Evolutionary conservation across 2,113 vertebrate species (phyloP).

Genomic region (Eira barbara): DNA sequence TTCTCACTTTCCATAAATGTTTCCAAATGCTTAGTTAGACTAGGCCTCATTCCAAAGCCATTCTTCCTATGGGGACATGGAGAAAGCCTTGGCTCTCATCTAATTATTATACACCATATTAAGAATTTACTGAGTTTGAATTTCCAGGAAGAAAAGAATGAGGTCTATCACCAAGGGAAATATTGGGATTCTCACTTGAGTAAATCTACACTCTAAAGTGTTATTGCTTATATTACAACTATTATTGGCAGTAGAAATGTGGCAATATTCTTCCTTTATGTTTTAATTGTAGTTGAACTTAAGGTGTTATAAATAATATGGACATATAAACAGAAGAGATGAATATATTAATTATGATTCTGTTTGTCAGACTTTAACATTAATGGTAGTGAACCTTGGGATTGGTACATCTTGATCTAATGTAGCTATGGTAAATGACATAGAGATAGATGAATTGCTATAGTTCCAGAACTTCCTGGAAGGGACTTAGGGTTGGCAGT

Average conservation of each 20-base stretch:
- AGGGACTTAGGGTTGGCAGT: neutral
- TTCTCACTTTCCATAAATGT: neutral
- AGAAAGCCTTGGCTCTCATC: neutral
- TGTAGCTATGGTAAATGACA: neutral
- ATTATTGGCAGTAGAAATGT: neutral
- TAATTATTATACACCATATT: neutral
- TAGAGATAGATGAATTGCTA: neutral
- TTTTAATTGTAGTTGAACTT: conserved; percentile 12
- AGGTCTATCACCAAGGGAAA: neutral
- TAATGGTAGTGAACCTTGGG: neutral
- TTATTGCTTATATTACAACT: neutral
- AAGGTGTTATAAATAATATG: neutral
- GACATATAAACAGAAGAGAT: neutral
- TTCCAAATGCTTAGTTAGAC: neutral
- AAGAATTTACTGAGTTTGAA: neutral
- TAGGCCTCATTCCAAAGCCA: neutral
- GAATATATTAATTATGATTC: neutral
- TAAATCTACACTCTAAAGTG: neutral
- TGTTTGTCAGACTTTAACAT: neutral
- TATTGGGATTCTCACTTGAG: neutral
- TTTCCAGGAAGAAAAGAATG: neutral
- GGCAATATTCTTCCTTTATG: neutral
- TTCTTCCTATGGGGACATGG: neutral
- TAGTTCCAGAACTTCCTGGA: neutral
- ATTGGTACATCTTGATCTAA: neutral